Conservation (phyloP, 2,113 vertebrate genomes). For the Poeciliopsis occidentalis region DNA sequence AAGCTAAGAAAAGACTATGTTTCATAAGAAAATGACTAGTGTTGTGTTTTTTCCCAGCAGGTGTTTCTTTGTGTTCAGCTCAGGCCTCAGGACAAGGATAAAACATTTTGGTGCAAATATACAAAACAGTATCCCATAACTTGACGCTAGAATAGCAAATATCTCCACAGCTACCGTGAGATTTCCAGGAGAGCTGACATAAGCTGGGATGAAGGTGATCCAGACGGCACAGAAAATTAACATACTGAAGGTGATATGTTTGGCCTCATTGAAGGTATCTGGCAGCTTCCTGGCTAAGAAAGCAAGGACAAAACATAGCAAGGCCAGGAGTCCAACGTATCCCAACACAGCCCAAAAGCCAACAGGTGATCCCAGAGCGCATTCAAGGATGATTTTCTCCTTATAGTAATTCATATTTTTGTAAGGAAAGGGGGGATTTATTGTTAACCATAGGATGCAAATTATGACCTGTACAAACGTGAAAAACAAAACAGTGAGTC, state of each 20-base stretch:
- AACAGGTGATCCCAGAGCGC: constrained; percentile 59
- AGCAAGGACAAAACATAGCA: constrained; percentile 66
- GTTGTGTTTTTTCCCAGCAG: constrained; percentile 72
- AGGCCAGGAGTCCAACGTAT: constrained; percentile 65
- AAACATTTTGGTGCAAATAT: constrained; percentile 76
- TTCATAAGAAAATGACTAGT: too few species aligned
- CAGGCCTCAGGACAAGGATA: constrained; percentile 69
- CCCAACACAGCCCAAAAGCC: constrained; percentile 69
- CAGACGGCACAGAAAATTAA: too few species aligned
- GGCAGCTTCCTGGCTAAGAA: constrained; percentile 70
- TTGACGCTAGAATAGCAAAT: constrained; percentile 77
- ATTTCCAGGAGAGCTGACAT: constrained; percentile 77
- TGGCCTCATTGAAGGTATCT: constrained; percentile 74
- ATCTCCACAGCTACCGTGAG: constrained; percentile 78
- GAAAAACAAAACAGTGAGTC: constrained; percentile 67
- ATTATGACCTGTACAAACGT: constrained; percentile 70
- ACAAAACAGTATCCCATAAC: constrained; percentile 70
- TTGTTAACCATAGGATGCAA: constrained; percentile 71
- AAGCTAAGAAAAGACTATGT: too few species aligned
- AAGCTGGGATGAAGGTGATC: constrained; percentile 68
- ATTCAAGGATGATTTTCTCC: constrained; percentile 71
- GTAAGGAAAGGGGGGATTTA: constrained; percentile 65
- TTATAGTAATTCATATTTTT: constrained; percentile 62
- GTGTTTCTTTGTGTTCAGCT: constrained; percentile 72
- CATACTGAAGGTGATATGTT: constrained; percentile 44